These are phyloP conservation scores for Anomalospiza imberbis DNA, from an alignment of 2,797 vertebrate species.

Conservation along the genomic window DNA sequence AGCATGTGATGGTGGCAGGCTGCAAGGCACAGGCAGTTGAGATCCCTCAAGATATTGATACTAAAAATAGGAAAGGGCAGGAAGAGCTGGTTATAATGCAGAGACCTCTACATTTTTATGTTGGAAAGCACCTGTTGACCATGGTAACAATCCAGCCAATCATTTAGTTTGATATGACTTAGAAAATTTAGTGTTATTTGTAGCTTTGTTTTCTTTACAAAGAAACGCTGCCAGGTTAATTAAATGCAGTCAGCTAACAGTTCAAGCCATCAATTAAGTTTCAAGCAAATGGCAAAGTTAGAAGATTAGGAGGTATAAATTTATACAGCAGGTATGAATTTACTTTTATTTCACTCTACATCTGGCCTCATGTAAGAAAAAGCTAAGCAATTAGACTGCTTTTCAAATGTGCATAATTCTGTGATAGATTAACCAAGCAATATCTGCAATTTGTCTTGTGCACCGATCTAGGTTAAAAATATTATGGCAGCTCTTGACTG, in stretches of 20 bases:
- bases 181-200: neutral
- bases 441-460: neutral
- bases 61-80: neutral
- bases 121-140: neutral
- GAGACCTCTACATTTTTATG: neutral
- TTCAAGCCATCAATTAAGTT: neutral
- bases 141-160: neutral
- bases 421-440: neutral
- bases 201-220: neutral
- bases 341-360: neutral
- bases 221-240: neutral
- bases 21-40: neutral
- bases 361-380: neutral
- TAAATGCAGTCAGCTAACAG: neutral
- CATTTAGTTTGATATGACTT: neutral
- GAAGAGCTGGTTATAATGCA: neutral
- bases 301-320: neutral
- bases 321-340: neutral
- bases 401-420: neutral
- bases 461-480: neutral
- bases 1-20: neutral
- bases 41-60: neutral
- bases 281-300: constrained; percentile 32
- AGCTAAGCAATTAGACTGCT: neutral
- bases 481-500: neutral